Percentiles rank a stretch among this genome's conserved stretches.
These are phyloP conservation scores for Geophilus truncorum DNA, from an alignment of 2,888 invertebrate genomes.

Conservation along the genomic window DNA sequence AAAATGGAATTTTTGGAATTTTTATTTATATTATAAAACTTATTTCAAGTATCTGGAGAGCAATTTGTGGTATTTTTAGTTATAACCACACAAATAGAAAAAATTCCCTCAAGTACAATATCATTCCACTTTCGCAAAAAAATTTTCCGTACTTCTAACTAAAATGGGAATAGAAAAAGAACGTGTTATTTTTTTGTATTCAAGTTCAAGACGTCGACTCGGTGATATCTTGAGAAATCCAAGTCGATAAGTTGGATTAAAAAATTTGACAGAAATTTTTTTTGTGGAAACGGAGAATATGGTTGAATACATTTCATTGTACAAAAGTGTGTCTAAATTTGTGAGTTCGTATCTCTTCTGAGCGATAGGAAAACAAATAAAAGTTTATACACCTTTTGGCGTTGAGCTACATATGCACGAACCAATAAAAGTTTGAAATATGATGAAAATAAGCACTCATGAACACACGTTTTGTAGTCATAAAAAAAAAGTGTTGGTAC, in stretches of 20 bases:
- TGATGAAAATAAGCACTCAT: slow-evolving; percentile 2
- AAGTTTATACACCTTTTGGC: neutral
- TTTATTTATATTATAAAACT: too few relatives aligned
- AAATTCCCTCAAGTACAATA: too few relatives aligned
- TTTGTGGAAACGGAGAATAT: neutral
- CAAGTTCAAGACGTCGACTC: too few relatives aligned
- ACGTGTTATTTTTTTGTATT: too few relatives aligned
- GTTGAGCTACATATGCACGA: neutral
- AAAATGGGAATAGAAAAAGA: too few relatives aligned
- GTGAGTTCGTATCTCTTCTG: neutral
- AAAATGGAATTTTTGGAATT: too few relatives aligned
- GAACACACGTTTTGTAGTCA: slow-evolving; percentile 6
- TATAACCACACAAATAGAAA: too few relatives aligned
- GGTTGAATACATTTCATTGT: neutral
- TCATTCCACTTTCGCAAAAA: too few relatives aligned
- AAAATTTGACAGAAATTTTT: neutral
- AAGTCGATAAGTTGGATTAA: neutral
- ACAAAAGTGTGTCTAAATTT: neutral
- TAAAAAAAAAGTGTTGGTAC: neutral
- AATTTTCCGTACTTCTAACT: too few relatives aligned
- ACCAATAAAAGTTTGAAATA: slow-evolving; percentile 8
- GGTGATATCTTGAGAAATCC: too few relatives aligned
- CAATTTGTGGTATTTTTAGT: too few relatives aligned
- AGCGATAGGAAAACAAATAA: neutral
- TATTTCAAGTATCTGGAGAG: too few relatives aligned